phyloP scores from a whole-genome alignment of 2,113 vertebrate genomes.

The Rhabdornis inornatus region DNA sequence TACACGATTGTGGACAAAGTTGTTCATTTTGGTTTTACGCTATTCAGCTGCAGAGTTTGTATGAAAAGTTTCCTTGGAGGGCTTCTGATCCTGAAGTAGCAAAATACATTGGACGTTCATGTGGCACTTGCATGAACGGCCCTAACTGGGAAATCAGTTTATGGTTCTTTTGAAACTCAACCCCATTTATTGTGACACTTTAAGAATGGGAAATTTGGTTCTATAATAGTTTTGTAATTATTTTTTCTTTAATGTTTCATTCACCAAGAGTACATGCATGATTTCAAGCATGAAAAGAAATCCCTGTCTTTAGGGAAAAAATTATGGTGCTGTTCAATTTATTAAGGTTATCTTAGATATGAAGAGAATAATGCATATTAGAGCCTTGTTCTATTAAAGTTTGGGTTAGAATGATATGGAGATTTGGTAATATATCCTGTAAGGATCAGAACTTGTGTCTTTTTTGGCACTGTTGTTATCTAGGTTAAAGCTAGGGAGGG shows the following conservation, averaged over 20 bases:
- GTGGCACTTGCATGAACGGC: neutral
- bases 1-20: rapidly evolving
- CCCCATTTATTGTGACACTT: neutral
- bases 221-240: neutral
- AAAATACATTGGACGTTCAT: neutral
- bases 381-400: neutral
- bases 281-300: neutral
- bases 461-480: neutral
- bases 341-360: neutral
- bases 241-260: neutral
- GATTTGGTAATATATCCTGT: neutral
- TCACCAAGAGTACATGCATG: neutral
- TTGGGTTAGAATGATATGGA: neutral
- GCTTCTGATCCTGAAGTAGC: neutral
- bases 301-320: neutral
- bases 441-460: neutral
- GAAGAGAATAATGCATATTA: neutral
- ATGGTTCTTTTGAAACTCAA: neutral
- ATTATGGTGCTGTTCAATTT: neutral
- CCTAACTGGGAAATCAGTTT: neutral
- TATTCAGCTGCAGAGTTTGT: neutral
- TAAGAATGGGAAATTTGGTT: neutral
- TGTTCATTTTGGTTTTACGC: neutral
- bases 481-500: neutral
- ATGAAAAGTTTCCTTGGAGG: neutral